Evolutionary conservation across 2,797 vertebrate species (phyloP), one percentile per base, ranked within the genome.

Genomic region (Xenopus petersii): DNA sequence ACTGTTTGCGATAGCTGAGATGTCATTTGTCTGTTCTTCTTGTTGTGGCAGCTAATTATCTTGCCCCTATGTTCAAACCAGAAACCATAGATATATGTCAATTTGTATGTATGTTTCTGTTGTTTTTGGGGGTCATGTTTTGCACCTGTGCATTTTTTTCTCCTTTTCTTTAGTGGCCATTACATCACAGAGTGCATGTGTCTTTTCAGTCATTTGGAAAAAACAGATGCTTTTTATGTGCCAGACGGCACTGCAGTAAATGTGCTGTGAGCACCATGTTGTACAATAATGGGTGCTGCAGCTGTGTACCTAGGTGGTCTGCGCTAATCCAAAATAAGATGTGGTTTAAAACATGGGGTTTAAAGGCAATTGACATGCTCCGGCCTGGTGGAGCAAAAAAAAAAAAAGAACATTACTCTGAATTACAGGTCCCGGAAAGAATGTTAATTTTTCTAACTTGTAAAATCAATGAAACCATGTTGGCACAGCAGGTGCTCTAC

Each of bases 221-320:
- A 60, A 60, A 60, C 58, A 60, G 58, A 26, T 60, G 58, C 21
- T 60, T 60, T 60, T 60, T 60, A 60, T 60, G 24, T 60, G 13
- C 58, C 58, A 60, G 12, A 2, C 24, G 21, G 24, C 17, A 60
- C 1, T 60, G 58, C 58, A 60, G 21, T 60, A 60, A 60, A 60
- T 24, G 58, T 60, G 13, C 24, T 60, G 4, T 24, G 58, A 17
- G 24, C 58, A 26, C 0, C 10, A 60, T 26, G 58, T 12, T 60
- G 21, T 21, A 26, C 21, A 24, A 60, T 60, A 60, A 60, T 24
- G 21, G 10, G 24, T 26, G 58, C 17, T 60, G 58, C 58, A 60
- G 24, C 58, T 60, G 58, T 26, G 7, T 24, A 26, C 5, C 58
- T 60, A 24, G 58, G 58, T 60, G 58, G 58, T 60, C 58, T 26